Conservation (phyloP, 37 sponge, comb jelly and placozoan species). For the Amphimedon queenslandica region DNA sequence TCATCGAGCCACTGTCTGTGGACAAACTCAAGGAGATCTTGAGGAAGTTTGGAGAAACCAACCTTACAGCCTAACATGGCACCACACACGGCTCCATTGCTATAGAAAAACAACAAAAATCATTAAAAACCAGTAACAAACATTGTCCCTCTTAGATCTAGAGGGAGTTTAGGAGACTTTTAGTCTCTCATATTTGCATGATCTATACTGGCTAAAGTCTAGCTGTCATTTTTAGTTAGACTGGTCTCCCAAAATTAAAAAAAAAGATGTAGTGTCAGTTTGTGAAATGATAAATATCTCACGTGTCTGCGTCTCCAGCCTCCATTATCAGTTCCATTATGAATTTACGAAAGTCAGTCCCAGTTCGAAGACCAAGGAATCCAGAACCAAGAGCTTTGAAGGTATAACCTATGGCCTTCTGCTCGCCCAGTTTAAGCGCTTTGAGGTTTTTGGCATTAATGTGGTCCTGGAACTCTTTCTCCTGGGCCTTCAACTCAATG, state of each 20-base stretch:
- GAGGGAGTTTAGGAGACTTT: too few relatives aligned
- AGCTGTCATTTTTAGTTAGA: too few relatives aligned
- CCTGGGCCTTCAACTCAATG: constrained; percentile 43
- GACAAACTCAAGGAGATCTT: constrained; percentile 68
- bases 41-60: constrained; percentile 74
- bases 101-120: constrained; percentile 4
- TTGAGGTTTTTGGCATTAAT: constrained; percentile 23
- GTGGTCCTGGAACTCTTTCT: constrained; percentile 54
- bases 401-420: constrained; percentile 73
- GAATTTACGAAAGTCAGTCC: constrained; percentile 51
- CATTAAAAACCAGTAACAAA: too few relatives aligned
- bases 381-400: constrained; percentile 82
- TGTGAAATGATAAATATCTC: too few relatives aligned
- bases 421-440: constrained; percentile 54
- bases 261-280: too few relatives aligned
- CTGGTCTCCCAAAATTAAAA: too few relatives aligned
- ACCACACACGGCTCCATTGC: constrained; percentile 89
- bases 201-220: too few relatives aligned
- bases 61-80: constrained; percentile 89
- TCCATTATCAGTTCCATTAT: constrained; percentile 78
- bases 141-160: too few relatives aligned
- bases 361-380: constrained; percentile 67
- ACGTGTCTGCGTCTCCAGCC: constrained; percentile 95
- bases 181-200: too few relatives aligned
- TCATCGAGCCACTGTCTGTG: constrained; percentile 81